Conservation (phyloP, 2,797 vertebrate genomes). For the Crenichthys baileyi region DNA sequence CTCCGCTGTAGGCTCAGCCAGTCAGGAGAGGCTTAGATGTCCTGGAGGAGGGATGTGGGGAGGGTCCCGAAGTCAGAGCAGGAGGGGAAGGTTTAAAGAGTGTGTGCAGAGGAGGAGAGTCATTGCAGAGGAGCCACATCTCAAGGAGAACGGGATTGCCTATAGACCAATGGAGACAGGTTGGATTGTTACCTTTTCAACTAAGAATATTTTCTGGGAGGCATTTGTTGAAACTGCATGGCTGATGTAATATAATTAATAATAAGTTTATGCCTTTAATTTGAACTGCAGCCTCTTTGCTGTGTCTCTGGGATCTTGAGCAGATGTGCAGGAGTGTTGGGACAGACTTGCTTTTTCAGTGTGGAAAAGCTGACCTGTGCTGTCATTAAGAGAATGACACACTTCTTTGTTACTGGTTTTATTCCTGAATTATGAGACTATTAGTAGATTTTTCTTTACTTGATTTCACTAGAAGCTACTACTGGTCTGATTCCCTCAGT, state of each 20-base stretch:
- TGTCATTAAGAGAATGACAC: conserved; percentile 16
- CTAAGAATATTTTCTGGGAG: neutral
- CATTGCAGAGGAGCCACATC: conserved; percentile 54
- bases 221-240: neutral
- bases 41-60: conserved; percentile 49
- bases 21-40: conserved; percentile 41
- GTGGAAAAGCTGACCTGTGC: conserved; percentile 62
- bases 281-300: conserved; percentile 19
- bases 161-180: conserved; percentile 65
- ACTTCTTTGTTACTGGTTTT: neutral
- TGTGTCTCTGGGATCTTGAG: conserved; percentile 40
- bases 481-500: conserved; percentile 21
- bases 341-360: conserved; percentile 34
- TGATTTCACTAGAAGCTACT: conserved; percentile 22
- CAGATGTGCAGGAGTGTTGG: conserved; percentile 59
- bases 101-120: conserved; percentile 51
- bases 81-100: conserved; percentile 43
- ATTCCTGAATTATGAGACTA: neutral
- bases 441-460: neutral
- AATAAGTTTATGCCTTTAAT: conserved; percentile 25
- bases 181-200: conserved; percentile 34
- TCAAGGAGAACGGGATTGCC: conserved; percentile 60
- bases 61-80: conserved; percentile 46
- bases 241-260: conserved; percentile 15
- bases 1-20: conserved; percentile 53